phyloP scores from a whole-genome alignment of 1,140 invertebrate genomes.

The Hestina assimilis region DNA sequence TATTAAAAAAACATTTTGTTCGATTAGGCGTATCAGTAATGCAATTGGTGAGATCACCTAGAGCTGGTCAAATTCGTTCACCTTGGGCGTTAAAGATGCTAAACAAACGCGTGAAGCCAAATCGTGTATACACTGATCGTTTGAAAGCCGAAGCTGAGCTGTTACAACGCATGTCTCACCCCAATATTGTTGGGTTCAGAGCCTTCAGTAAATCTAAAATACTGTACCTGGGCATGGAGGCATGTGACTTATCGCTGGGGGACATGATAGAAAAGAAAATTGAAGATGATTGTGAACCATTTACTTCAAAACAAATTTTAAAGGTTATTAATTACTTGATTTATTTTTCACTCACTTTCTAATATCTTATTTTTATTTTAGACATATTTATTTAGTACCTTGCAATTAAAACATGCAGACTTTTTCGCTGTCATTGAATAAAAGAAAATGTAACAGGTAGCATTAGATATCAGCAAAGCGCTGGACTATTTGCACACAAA shows the following conservation, averaged over 20 bases:
- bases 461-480: slow-evolving; percentile 83
- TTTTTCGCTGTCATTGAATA: no score
- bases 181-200: slow-evolving; percentile 90
- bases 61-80: slow-evolving; percentile 81
- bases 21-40: slow-evolving; percentile 86
- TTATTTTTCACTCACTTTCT: no score
- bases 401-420: neutral
- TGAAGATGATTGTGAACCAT: slow-evolving; percentile 80
- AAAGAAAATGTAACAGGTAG: no score
- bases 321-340: slow-evolving; percentile 71
- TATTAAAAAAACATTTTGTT: no score
- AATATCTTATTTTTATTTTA: no score
- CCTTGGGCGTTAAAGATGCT: slow-evolving; percentile 92
- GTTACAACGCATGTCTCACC: slow-evolving; percentile 85
- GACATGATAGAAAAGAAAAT: slow-evolving; percentile 85
- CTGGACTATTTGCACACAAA: slow-evolving; percentile 88
- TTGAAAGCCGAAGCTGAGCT: slow-evolving; percentile 85
- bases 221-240: slow-evolving; percentile 85
- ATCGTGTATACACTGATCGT: slow-evolving; percentile 75
- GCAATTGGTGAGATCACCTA: slow-evolving; percentile 85
- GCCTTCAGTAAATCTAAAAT: slow-evolving; percentile 81
- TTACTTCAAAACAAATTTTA: slow-evolving; percentile 81
- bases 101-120: slow-evolving; percentile 69
- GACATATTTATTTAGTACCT: no score
- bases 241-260: slow-evolving; percentile 82